These are phyloP conservation scores for Sycon ciliatum DNA, from an alignment of 37 sponge, comb jelly and placozoan species.

Conservation along the genomic window DNA sequence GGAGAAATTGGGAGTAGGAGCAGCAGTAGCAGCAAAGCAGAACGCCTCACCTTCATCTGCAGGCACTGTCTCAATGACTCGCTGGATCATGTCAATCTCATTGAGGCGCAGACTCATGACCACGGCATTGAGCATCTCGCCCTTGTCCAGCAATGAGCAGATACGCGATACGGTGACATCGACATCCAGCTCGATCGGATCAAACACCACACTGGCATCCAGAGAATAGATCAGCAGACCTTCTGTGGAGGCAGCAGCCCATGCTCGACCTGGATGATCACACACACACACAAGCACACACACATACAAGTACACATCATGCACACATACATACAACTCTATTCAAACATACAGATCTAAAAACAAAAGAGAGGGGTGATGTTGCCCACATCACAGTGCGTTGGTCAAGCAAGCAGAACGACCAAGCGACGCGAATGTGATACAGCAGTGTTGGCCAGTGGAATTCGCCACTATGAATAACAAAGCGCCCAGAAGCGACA, in stretches of 20 bases:
- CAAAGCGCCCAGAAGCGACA: too few species aligned
- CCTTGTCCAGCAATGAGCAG: slow-evolving; percentile 21
- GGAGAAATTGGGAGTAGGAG: not conserved
- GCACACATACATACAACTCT: too few species aligned
- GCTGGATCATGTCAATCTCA: slow-evolving; percentile 38
- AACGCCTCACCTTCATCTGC: slow-evolving; percentile 36
- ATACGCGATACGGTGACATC: slow-evolving; percentile 70
- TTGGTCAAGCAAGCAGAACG: too few species aligned
- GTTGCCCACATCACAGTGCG: too few species aligned
- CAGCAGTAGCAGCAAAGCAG: not conserved
- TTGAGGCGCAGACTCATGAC: slow-evolving; percentile 69
- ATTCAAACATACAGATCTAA: not conserved
- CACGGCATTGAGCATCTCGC: slow-evolving; percentile 40
- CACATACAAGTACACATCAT: not conserved
- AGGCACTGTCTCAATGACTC: slow-evolving; percentile 63
- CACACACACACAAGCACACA: not conserved
- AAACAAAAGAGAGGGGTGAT: too few species aligned
- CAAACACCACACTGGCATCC: slow-evolving; percentile 60
- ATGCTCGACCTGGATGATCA: slow-evolving; percentile 51
- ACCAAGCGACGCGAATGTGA: too few species aligned
- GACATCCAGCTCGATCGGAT: slow-evolving; percentile 70
- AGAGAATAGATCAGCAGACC: slow-evolving; percentile 85
- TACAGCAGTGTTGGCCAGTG: too few species aligned
- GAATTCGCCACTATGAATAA: too few species aligned
- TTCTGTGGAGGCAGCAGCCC: slow-evolving; percentile 87